Evolutionary conservation across 2,888 invertebrate genomes (phyloP), one percentile per base, ranked within the genome.

Genomic region (Argynnis bischoffii): DNA sequence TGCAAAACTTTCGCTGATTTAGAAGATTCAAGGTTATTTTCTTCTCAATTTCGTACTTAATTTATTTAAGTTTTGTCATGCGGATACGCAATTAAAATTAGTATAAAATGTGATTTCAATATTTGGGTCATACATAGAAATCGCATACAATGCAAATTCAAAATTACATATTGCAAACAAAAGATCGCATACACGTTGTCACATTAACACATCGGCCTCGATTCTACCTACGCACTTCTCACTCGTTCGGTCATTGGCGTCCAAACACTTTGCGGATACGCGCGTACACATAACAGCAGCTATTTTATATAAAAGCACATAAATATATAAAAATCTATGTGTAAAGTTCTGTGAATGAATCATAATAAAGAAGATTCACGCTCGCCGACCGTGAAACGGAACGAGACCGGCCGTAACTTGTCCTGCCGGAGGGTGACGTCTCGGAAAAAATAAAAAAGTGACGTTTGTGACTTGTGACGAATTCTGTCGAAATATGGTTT

Each of bases 301-400:
- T 76, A 48, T 70, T 50, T 16, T 50, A 48, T 48, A 55, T 55
- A 56, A 13, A 35, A 46, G 63, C 13, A 63, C 55, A 35, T 55
- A 53, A 64, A 64, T 66, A 69, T 53, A 65, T 68, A 69, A 70
- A 71, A 70, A 57, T 66, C 31, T 67, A 69, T 66, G 48, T 59
- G 48, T 67, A 74, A 76, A 70, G 70, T 74, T 59, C 60, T 70
- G 65, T 71, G 72, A 73, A 75, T 78, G 65, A 74, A 75, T 77
- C 76, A 73, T 72, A 69, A 70, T 72, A 70, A 71, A 67, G 69
- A 71, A 73, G 72, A 77, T 77, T 75, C 70, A 74, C 78, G 79
- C 76, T 78, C 74, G 72, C 64, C 75, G 80, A 83, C 81, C 87
- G 89, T 90, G 86, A 86, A 91, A 88, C 89, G 90, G 85, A 90